These are phyloP conservation scores for Poicephalus gulielmi DNA, from an alignment of 2,113 vertebrate genomes.

Conservation along the genomic window DNA sequence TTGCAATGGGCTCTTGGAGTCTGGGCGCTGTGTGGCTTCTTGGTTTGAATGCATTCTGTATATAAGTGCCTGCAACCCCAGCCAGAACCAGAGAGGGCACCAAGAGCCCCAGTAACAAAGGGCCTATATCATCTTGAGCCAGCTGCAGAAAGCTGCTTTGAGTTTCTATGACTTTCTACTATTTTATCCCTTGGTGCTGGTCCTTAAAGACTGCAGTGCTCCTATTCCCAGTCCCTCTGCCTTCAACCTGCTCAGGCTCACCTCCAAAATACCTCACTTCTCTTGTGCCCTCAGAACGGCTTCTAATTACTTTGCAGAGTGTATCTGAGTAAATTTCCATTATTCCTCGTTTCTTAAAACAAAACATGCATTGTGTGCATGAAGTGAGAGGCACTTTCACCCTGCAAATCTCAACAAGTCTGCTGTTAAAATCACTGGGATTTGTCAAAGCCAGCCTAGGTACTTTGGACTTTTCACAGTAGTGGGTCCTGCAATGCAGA, in stretches of 20 bases:
- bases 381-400: background rate
- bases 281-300: background rate
- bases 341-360: background rate
- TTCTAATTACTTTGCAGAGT: background rate
- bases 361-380: background rate
- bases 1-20: background rate
- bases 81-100: fast-evolving
- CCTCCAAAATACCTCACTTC: background rate
- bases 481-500: background rate
- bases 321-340: background rate
- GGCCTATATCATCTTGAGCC: background rate
- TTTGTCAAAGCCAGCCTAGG: background rate
- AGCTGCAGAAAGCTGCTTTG: background rate
- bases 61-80: background rate
- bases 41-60: background rate
- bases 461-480: background rate
- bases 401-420: background rate
- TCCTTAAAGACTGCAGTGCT: background rate
- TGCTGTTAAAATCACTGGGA: background rate
- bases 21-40: background rate
- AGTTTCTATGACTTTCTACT: background rate
- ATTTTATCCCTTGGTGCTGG: background rate
- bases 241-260: background rate
- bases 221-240: background rate
- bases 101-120: background rate